Base-by-base conservation (phyloP, 2,113 vertebrate species). In the Patagioenas fasciata region DNA sequence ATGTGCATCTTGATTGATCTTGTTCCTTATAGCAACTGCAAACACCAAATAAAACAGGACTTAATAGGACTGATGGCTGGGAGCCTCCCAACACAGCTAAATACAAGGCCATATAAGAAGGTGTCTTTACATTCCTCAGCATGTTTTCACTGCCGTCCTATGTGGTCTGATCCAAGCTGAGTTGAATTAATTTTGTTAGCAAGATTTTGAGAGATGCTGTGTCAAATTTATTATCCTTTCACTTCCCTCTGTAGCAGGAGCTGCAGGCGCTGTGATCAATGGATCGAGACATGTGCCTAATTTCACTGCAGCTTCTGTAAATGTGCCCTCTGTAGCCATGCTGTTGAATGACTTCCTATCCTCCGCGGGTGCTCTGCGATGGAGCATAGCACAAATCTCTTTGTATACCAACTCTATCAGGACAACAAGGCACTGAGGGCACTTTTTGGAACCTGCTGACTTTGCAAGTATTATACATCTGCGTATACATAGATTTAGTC, bases 191-290 rank as follows among this genome's bases (percentile, higher is more conserved):
- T 96, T 96, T 93, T 89, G 54, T 65, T 88, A 60, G 72, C 44
- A 64, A 77, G 54, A 80, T 94, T 95, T 94, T 95, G 91, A 94
- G 61, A 83, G 54, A 21, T 79, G 48, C 48, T 74, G 48, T 93
- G 80, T 94, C 79, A 93, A 92, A 95, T 94, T 83, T 94, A 70
- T 94, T 91, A 64, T 86, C 36, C 32, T 91, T 95, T 93, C 77
- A 92, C 82, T 70, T 97, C 77, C 58, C 28, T 95, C 56, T 0
- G 0, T 93, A 91, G 44, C 70, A 62, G 58, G 67, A 93, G 34
- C 78, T 85, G 58, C 42, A 78, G 66, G 50, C 62, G 18, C 72
- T 81, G 69, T 81, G 87, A 92, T 94, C 91, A 93, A 12, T 91
- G 89, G 73, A 70, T 95, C 5, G 15, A 97, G 80, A 95, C 65